Conservation (phyloP, 2,888 invertebrate species). For the Macaria notata region DNA sequence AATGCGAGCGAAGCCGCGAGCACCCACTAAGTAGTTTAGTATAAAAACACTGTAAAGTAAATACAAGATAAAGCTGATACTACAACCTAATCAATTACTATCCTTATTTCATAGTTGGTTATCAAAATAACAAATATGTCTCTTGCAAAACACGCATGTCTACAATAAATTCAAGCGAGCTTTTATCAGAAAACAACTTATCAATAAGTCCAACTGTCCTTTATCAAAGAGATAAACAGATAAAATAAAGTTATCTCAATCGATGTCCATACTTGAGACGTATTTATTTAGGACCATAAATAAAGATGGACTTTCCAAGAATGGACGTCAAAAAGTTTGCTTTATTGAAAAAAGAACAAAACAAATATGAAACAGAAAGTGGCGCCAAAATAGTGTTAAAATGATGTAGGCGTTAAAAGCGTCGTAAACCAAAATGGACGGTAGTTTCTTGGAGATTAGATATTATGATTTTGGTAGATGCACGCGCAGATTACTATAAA, state of each 20-base stretch:
- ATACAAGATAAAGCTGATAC: too few species aligned
- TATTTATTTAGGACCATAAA: slow-evolving; percentile 23
- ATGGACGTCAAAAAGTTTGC: slow-evolving; percentile 6
- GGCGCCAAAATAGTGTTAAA: slow-evolving; percentile 15
- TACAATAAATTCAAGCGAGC: slow-evolving; percentile 8
- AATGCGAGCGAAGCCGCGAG: too few species aligned
- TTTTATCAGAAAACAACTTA: slow-evolving; percentile 25
- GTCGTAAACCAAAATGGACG: background rate
- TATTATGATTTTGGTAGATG: too few species aligned
- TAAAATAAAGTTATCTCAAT: slow-evolving; percentile 27
- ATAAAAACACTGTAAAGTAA: too few species aligned
- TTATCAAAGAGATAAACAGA: slow-evolving; percentile 24
- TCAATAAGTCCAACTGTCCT: slow-evolving; percentile 28
- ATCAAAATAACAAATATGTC: background rate
- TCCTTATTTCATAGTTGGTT: too few species aligned
- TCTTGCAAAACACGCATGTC: slow-evolving; percentile 1
- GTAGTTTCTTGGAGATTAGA: too few species aligned
- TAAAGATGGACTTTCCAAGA: slow-evolving; percentile 22
- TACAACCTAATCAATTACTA: too few species aligned
- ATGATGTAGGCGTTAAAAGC: slow-evolving; percentile 16
- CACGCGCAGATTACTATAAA: too few species aligned
- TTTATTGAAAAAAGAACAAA: slow-evolving; percentile 4
- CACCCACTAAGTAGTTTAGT: too few species aligned
- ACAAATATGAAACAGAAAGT: slow-evolving; percentile 4
- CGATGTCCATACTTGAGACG: slow-evolving; percentile 12